Evolutionary conservation across 2,113 vertebrate genomes (phyloP).

Genomic region (Jacana jacana): DNA sequence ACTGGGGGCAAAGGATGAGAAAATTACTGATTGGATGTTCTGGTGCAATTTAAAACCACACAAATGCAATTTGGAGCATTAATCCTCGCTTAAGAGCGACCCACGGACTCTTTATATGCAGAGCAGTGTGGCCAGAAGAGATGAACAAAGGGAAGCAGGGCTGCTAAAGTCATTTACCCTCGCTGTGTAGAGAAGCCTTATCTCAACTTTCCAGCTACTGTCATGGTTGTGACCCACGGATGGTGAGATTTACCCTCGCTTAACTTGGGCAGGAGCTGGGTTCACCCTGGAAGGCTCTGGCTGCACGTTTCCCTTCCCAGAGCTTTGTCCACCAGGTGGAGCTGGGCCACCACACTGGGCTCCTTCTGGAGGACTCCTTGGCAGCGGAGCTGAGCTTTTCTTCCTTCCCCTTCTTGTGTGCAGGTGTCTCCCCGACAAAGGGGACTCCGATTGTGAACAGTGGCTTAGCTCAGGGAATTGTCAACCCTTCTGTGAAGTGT

Average conservation of each 20-base stretch:
- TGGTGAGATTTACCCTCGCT: not conserved
- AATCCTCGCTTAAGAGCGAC: not conserved
- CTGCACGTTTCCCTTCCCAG: accelerated
- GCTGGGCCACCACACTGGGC: not conserved
- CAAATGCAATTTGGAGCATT: not conserved
- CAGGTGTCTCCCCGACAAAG: not conserved
- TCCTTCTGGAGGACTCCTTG: no score
- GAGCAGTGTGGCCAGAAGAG: not conserved
- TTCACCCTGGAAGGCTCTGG: accelerated
- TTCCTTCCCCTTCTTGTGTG: not conserved
- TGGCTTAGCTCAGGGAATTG: not conserved
- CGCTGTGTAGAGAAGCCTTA: not conserved
- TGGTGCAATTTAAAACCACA: accelerated
- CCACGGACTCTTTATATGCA: no score
- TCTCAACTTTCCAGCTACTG: not conserved
- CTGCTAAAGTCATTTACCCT: not conserved
- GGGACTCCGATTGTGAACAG: not conserved
- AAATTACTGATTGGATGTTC: no score
- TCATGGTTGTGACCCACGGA: not conserved
- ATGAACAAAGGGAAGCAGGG: not conserved
- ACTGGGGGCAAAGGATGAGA: not conserved
- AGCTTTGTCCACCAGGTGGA: slow-evolving; percentile 7
- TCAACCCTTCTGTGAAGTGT: not conserved
- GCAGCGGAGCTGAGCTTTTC: no score
- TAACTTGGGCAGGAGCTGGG: accelerated